Conservation (phyloP, 1,140 invertebrate genomes). For the Nomia melanderi region DNA sequence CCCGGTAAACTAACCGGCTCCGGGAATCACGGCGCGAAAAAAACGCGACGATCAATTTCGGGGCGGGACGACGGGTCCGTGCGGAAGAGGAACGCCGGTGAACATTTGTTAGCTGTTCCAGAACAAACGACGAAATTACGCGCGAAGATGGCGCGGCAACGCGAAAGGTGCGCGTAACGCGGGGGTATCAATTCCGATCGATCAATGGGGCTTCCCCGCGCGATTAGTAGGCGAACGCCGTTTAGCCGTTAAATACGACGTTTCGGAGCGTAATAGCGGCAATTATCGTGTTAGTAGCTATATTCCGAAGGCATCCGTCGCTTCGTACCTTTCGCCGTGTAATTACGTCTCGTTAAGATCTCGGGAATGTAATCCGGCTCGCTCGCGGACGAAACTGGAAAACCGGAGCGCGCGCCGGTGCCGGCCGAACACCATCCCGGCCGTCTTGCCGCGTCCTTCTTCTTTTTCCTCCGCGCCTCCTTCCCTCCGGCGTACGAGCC, state of each 20-base stretch:
- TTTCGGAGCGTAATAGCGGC: slow-evolving; percentile 69
- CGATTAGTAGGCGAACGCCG: slow-evolving; percentile 69
- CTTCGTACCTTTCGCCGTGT: slow-evolving; percentile 73
- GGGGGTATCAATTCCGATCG: slow-evolving; percentile 49
- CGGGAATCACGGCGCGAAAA: too few species aligned
- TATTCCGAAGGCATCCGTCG: slow-evolving; percentile 72
- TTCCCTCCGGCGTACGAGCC: neutral
- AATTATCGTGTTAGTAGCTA: slow-evolving; percentile 76
- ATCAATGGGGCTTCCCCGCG: slow-evolving; percentile 44
- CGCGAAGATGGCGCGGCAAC: neutral
- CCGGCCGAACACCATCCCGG: slow-evolving; percentile 1
- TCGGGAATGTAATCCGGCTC: slow-evolving; percentile 64
- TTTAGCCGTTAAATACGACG: slow-evolving; percentile 72
- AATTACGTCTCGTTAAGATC: slow-evolving; percentile 76
- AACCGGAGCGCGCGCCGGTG: slow-evolving; percentile 60
- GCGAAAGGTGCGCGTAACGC: slow-evolving; percentile 9
- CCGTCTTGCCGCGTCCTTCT: slow-evolving; percentile 39
- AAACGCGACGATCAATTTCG: neutral
- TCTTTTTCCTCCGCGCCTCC: slow-evolving; percentile 40
- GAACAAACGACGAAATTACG: neutral
- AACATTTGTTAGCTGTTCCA: neutral
- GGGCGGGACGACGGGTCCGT: too few species aligned
- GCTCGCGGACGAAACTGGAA: slow-evolving; percentile 67
- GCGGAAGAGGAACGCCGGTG: neutral
- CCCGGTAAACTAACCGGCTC: too few species aligned